A percentile compares a stretch with the other conserved stretches of the same genome.
These are phyloP conservation scores for Calliphora vicina DNA, from an alignment of 1,140 invertebrate species.

Conservation along the genomic window DNA sequence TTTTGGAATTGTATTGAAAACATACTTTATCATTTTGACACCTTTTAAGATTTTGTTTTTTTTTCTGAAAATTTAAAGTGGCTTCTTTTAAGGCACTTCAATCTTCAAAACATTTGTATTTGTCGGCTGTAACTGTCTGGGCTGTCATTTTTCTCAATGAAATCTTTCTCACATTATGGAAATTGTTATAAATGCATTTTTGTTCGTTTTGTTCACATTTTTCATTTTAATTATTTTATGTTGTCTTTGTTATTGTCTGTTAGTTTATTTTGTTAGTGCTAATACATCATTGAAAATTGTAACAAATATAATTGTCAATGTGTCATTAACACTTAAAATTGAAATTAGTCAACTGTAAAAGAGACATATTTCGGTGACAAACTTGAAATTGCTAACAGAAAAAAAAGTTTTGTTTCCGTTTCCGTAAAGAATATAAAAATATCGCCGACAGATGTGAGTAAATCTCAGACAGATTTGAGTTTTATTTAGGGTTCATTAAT, in stretches of 20 bases:
- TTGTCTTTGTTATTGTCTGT: neutral
- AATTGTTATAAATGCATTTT: neutral
- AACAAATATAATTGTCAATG: neutral
- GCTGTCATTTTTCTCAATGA: conserved; percentile 5
- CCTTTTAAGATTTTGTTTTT: neutral
- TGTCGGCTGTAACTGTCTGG: neutral
- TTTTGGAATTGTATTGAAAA: neutral
- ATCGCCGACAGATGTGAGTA: too few species aligned
- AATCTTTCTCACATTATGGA: neutral
- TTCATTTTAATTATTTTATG: conserved; percentile 2
- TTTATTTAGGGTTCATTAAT: too few species aligned
- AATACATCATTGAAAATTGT: neutral
- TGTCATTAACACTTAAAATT: conserved; percentile 10
- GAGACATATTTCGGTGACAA: too few species aligned
- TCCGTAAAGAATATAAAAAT: too few species aligned
- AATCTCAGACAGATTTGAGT: too few species aligned
- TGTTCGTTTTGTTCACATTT: neutral
- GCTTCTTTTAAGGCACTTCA: neutral
- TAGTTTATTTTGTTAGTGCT: neutral
- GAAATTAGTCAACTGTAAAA: neutral
- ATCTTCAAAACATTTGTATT: neutral
- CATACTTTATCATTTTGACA: conserved; percentile 1
- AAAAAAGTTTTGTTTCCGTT: too few species aligned
- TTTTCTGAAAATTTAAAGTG: neutral
- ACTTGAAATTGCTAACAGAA: too few species aligned